phyloP scores from a whole-genome alignment of 2,888 invertebrate genomes.

The Phaonia tiefii region DNA sequence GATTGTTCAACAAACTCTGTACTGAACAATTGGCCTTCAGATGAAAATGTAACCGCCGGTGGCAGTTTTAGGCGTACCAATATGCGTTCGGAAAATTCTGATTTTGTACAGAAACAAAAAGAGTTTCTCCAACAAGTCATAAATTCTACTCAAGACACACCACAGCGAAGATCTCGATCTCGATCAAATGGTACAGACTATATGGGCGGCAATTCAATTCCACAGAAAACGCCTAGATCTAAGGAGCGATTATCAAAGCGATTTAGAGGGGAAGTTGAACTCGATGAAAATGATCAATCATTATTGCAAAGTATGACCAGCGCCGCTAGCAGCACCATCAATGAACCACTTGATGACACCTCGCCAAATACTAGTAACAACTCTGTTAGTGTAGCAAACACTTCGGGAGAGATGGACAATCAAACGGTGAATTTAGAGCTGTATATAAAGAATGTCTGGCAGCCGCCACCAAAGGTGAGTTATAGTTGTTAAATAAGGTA shows the following conservation, averaged over 20 bases:
- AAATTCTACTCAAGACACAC: slow-evolving; percentile 53
- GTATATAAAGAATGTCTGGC: slow-evolving; percentile 71
- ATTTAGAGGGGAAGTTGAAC: slow-evolving; percentile 42
- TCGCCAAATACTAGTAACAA: slow-evolving; percentile 52
- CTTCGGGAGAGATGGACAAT: slow-evolving; percentile 44
- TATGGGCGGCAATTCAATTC: background rate
- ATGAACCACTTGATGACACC: slow-evolving; percentile 40
- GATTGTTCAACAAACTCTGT: slow-evolving; percentile 29
- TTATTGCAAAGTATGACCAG: background rate
- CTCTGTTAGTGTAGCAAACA: slow-evolving; percentile 40
- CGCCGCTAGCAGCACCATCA: background rate
- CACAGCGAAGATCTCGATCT: slow-evolving; percentile 52
- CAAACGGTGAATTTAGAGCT: slow-evolving; percentile 51
- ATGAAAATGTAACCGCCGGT: slow-evolving; percentile 63
- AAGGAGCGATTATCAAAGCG: slow-evolving; percentile 51
- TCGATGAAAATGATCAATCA: slow-evolving; percentile 44
- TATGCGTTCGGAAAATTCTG: slow-evolving; percentile 85
- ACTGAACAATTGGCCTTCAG: slow-evolving; percentile 70
- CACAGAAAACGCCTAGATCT: background rate
- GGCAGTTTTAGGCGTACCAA: slow-evolving; percentile 78
- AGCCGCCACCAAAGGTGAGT: slow-evolving; percentile 75
- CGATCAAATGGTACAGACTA: slow-evolving; percentile 7
- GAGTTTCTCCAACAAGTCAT: slow-evolving; percentile 83
- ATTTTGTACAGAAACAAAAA: slow-evolving; percentile 84
- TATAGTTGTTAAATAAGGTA: too few relatives aligned